Conservation (phyloP, 2,888 invertebrate species). For the Lampropteryx suffumata region DNA sequence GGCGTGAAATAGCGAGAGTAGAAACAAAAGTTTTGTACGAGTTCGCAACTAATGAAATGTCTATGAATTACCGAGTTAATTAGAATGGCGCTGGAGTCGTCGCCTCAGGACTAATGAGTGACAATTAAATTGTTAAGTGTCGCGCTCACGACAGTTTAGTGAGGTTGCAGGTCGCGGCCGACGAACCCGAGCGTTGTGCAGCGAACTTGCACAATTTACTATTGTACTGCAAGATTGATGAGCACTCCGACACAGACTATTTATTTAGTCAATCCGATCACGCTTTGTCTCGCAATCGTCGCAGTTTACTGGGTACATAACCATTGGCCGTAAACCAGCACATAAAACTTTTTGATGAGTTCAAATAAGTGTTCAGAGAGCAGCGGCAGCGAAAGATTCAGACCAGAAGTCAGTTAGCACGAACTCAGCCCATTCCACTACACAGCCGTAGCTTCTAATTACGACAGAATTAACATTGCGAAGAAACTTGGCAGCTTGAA, state of each 20-base stretch:
- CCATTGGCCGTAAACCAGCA: slow-evolving; percentile 60
- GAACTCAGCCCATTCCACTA: slow-evolving; percentile 54
- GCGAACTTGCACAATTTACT: slow-evolving; percentile 73
- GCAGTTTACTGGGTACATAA: slow-evolving; percentile 68
- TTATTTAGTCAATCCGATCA: slow-evolving; percentile 79
- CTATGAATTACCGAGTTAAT: slow-evolving; percentile 68
- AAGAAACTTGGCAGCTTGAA: slow-evolving; percentile 64
- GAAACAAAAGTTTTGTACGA: slow-evolving; percentile 37
- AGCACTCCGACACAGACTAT: slow-evolving; percentile 71
- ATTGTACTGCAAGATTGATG: slow-evolving; percentile 75
- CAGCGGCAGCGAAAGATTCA: slow-evolving; percentile 44
- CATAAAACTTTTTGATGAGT: slow-evolving; percentile 60
- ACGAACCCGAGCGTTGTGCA: slow-evolving; percentile 59
- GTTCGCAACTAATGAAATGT: slow-evolving; percentile 60
- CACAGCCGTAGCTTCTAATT: slow-evolving; percentile 65
- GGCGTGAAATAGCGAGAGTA: slow-evolving; percentile 42
- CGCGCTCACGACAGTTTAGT: slow-evolving; percentile 72
- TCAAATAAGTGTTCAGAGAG: slow-evolving; percentile 35
- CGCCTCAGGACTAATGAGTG: slow-evolving; percentile 74
- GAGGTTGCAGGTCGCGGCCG: slow-evolving; percentile 72
- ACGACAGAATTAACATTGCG: slow-evolving; percentile 63
- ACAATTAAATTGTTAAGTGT: slow-evolving; percentile 79
- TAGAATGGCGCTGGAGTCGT: slow-evolving; percentile 62
- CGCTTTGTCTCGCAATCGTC: slow-evolving; percentile 74
- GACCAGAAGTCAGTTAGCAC: slow-evolving; percentile 53